These are phyloP conservation scores for Amia ocellicauda DNA, from an alignment of 2,113 vertebrate species.

Conservation along the genomic window DNA sequence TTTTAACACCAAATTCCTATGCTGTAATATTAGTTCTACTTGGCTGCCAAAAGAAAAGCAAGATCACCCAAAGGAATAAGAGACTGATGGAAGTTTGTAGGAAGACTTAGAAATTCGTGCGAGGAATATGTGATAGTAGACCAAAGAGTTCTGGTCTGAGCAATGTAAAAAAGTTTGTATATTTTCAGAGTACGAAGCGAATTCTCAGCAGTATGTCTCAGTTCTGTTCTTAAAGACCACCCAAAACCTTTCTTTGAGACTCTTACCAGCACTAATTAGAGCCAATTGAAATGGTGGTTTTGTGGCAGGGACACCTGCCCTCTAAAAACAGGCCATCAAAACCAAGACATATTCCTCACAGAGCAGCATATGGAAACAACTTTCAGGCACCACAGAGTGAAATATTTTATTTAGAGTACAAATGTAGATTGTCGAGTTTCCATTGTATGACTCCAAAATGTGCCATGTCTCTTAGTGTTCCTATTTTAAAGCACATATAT, in stretches of 20 bases:
- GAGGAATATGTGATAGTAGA: background rate
- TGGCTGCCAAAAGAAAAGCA: slow-evolving; percentile 27
- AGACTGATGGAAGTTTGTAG: slow-evolving; percentile 50
- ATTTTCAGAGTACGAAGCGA: slow-evolving; percentile 46
- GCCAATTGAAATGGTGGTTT: slow-evolving; percentile 53
- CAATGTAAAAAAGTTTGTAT: slow-evolving; percentile 41
- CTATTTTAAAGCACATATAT: no score
- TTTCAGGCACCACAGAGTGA: no score
- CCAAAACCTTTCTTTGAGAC: slow-evolving; percentile 51
- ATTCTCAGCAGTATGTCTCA: slow-evolving; percentile 32
- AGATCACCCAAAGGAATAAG: slow-evolving; percentile 24
- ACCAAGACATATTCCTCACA: slow-evolving; percentile 33
- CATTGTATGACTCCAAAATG: no score
- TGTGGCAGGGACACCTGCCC: slow-evolving; percentile 64
- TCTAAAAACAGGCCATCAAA: slow-evolving; percentile 36
- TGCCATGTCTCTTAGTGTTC: no score
- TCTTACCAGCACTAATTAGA: slow-evolving; percentile 58
- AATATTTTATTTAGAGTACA: no score
- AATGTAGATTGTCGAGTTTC: no score
- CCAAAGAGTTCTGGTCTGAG: slow-evolving; percentile 26
- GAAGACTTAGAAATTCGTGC: slow-evolving; percentile 34
- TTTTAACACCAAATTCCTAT: slow-evolving; percentile 15
- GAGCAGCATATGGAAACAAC: slow-evolving; percentile 17
- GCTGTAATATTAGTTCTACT: slow-evolving; percentile 14
- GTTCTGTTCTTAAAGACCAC: slow-evolving; percentile 48